These are phyloP conservation scores for Fabriciana adippe DNA, from an alignment of 2,888 invertebrate genomes.

Conservation along the genomic window DNA sequence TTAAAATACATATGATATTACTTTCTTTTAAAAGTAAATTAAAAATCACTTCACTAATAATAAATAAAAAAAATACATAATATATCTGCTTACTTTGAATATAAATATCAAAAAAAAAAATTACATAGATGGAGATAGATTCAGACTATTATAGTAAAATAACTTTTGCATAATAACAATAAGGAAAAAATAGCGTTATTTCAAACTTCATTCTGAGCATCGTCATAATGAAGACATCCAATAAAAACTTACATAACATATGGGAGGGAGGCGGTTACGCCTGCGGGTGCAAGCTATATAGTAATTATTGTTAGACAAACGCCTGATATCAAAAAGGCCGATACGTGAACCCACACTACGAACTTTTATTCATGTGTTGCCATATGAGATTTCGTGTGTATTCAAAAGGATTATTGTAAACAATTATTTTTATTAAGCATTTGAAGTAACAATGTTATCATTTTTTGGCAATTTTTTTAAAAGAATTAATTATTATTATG, in stretches of 20 bases:
- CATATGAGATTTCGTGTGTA: neutral
- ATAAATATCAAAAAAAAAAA: too few species aligned
- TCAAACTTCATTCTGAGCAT: slow-evolving; percentile 22
- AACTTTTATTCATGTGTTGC: slow-evolving; percentile 43
- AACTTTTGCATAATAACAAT: neutral
- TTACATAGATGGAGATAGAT: too few species aligned
- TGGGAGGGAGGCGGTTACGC: slow-evolving; percentile 50
- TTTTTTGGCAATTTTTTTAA: neutral
- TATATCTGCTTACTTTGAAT: too few species aligned
- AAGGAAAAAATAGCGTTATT: slow-evolving; percentile 42
- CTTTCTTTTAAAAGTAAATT: too few species aligned
- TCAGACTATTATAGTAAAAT: neutral
- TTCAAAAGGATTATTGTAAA: neutral
- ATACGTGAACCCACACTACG: slow-evolving; percentile 44
- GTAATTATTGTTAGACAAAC: slow-evolving; percentile 79
- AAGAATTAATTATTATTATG: too few species aligned
- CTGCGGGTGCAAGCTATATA: slow-evolving; percentile 76
- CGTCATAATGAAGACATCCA: slow-evolving; percentile 55
- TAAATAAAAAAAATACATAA: too few species aligned
- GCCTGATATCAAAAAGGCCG: slow-evolving; percentile 75
- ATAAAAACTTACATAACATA: slow-evolving; percentile 47
- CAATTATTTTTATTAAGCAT: neutral
- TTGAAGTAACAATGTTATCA: neutral
- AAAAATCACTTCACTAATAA: too few species aligned
- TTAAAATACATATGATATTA: too few species aligned